Evolutionary conservation across 2,797 vertebrate genomes (phyloP), one percentile per base, ranked within the genome.

Genomic region (Pelodytes ibericus): DNA sequence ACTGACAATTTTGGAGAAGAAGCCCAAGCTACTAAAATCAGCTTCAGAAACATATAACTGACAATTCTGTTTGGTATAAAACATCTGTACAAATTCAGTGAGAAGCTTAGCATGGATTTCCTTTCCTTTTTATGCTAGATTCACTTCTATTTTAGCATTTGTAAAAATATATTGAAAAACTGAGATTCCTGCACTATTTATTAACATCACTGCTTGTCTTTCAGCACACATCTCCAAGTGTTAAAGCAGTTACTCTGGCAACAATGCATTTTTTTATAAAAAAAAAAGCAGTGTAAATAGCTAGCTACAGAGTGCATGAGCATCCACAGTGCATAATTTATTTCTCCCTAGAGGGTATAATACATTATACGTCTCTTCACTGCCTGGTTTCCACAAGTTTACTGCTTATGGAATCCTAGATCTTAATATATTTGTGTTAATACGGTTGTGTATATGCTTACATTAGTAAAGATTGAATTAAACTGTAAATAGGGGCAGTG

Each of bases 231-330:
- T 78, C 18, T 68, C 24, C 41, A 72, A 61, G 62, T 39, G 56
- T 44, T 78, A 72, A 72, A 72, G 68, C 62, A 61, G 76, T 78
- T 78, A 49, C 76, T 78, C 56, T 78, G 76, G 76, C 76, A 78
- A 72, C 76, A 78, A 78, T 78, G 63, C 70, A 78, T 78, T 78
- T 78, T 78, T 78, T 78, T 67, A 67, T 56, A n/a, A n/a, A n/a
- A n/a, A n/a, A n/a, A 78, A 68, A 78, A 78, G 56, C 62, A 78
- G 70, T 78, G 76, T 78, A 78, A 78, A 78, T 72, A 72, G 63
- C 56, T 24, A 78, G 62, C 70, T 68, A 63, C 41, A 66, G 31
- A 72, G 76, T 61, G 69, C 69, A 77, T 39, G 62, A 72, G 63
- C 76, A 78, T 78, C 56, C 70, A 51, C 39, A 8, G 76, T 78